These are phyloP conservation scores for Cyphomyrus discorhynchus DNA, from an alignment of 2,113 vertebrate species.

Conservation along the genomic window DNA sequence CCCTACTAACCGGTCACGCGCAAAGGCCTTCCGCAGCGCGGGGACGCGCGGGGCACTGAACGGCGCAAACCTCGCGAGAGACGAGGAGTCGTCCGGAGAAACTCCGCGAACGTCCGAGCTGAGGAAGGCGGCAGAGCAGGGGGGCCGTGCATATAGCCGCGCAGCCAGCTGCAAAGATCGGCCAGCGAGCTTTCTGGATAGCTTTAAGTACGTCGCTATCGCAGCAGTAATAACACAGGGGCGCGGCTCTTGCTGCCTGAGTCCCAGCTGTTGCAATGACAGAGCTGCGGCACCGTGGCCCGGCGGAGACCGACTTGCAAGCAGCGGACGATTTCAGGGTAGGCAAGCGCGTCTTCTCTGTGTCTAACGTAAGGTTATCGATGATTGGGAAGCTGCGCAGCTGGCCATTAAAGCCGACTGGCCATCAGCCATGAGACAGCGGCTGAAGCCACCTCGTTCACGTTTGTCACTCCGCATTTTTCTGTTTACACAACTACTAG, in stretches of 20 bases:
- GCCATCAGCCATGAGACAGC: background rate
- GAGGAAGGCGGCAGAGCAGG: background rate
- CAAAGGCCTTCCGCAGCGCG: background rate
- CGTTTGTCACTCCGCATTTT: background rate
- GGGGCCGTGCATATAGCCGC: background rate
- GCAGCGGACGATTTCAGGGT: slow-evolving; percentile 40
- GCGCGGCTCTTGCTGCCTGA: slow-evolving; percentile 18
- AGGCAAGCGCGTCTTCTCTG: background rate
- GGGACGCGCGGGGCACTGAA: background rate
- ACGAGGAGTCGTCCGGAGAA: background rate
- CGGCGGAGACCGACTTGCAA: slow-evolving; percentile 47
- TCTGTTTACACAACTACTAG: background rate
- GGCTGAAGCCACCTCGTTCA: background rate
- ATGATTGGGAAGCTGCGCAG: background rate
- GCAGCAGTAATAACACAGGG: slow-evolving; percentile 25
- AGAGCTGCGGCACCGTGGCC: slow-evolving; percentile 60
- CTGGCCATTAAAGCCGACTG: background rate
- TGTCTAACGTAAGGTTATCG: background rate
- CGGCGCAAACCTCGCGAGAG: slow-evolving; percentile 4
- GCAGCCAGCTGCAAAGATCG: background rate
- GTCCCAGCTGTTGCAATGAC: slow-evolving; percentile 46
- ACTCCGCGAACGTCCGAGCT: background rate
- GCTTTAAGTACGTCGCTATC: slow-evolving; percentile 17
- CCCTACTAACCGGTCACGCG: background rate
- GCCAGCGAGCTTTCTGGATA: slow-evolving; percentile 2